These are phyloP conservation scores for Eupithecia tripunctaria DNA, from an alignment of 2,888 invertebrate genomes.

Conservation along the genomic window DNA sequence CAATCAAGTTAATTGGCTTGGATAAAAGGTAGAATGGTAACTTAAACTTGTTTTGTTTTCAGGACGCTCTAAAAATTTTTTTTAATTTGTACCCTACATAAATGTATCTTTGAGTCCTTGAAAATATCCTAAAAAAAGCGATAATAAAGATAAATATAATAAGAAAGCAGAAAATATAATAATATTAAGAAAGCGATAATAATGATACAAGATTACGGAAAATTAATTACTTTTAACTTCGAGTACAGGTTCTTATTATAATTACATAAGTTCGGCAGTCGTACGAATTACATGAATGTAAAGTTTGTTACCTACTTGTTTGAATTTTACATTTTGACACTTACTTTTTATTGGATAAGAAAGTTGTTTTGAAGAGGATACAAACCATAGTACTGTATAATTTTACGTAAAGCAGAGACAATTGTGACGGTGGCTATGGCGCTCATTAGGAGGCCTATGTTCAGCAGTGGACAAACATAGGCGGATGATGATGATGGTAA, in stretches of 20 bases:
- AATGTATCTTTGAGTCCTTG: neutral
- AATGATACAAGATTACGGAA: neutral
- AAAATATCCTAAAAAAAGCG: neutral
- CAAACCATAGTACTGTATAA: no score
- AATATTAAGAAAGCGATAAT: no score
- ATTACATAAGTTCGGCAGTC: neutral
- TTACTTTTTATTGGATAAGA: no score
- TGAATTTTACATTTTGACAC: neutral
- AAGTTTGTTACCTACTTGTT: neutral
- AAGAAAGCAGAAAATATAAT: no score
- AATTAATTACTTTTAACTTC: conserved; percentile 1
- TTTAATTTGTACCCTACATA: neutral
- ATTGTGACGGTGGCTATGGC: no score
- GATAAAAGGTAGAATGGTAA: neutral
- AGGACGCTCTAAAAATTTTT: no score
- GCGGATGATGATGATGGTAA: no score
- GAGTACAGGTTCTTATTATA: neutral
- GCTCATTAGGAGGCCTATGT: no score
- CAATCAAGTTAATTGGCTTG: neutral
- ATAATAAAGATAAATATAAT: no score
- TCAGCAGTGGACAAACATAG: no score
- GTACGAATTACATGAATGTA: neutral
- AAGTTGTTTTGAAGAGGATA: no score
- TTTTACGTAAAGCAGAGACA: no score
- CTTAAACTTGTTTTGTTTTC: neutral